Evolutionary conservation across 2,113 vertebrate genomes (phyloP).

Genomic region (Himantopus leucocephalus): DNA sequence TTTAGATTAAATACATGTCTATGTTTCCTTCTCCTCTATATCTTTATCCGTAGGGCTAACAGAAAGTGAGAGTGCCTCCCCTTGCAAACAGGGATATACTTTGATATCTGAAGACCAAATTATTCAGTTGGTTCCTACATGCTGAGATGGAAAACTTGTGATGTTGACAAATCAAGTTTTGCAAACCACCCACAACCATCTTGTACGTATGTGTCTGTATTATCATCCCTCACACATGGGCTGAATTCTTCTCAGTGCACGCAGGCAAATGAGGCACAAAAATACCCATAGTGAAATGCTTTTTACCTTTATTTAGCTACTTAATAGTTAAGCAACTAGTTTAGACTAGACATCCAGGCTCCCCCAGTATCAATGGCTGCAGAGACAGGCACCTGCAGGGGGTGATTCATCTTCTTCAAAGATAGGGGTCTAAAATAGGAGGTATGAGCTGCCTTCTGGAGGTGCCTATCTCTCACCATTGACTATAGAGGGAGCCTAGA

Average conservation of each 20-base stretch:
- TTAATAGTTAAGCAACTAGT: neutral
- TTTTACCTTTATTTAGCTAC: constrained; percentile 12
- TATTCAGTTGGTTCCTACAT: neutral
- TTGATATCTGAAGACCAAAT: neutral
- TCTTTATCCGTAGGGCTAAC: neutral
- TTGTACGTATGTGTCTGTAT: neutral
- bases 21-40: neutral
- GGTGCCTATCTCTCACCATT: constrained; percentile 33
- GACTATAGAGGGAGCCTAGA: constrained; percentile 62
- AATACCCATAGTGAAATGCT: neutral
- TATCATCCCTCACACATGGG: neutral
- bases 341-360: constrained; percentile 43
- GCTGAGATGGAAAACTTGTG: neutral
- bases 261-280: neutral
- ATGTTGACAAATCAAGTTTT: neutral
- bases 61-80: neutral
- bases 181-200: neutral
- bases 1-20: neutral
- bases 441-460: constrained; percentile 20
- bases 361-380: constrained; percentile 1
- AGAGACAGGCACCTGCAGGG: constrained; percentile 39
- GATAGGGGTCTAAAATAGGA: neutral
- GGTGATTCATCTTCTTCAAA: constrained; percentile 65
- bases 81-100: neutral
- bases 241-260: neutral